A percentile compares a stretch with the other conserved stretches of the same genome.
These are phyloP conservation scores for Poeciliopsis infans DNA, from an alignment of 2,797 vertebrate genomes.

Conservation along the genomic window DNA sequence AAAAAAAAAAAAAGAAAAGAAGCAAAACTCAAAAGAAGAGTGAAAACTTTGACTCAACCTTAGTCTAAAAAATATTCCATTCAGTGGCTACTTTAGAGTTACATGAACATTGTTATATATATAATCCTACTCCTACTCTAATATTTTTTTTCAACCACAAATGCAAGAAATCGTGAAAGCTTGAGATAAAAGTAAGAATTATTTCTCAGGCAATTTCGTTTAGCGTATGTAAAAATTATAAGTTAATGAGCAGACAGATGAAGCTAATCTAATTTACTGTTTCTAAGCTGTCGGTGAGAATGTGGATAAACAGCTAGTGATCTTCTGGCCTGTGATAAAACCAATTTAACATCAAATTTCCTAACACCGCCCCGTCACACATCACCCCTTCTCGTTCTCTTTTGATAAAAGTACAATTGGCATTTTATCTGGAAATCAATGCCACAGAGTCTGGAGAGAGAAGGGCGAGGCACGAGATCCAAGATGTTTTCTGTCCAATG, in stretches of 20 bases:
- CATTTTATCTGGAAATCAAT: not conserved
- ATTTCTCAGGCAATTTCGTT: not conserved
- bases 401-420: not conserved
- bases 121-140: not conserved
- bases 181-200: not conserved
- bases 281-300: not conserved
- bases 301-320: not conserved
- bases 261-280: not conserved
- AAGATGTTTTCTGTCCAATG: not conserved
- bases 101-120: not conserved
- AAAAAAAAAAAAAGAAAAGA: not conserved
- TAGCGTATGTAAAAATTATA: not conserved
- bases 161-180: not conserved
- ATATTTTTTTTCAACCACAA: not conserved
- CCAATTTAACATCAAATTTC: not conserved
- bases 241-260: not conserved
- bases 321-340: not conserved
- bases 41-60: not conserved
- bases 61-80: not conserved
- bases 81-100: not conserved
- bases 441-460: not conserved
- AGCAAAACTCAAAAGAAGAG: not conserved
- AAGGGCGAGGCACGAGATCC: not conserved
- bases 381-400: not conserved
- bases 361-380: not conserved